Percentiles rank a stretch among this genome's conserved stretches.
Evolutionary conservation across 2,113 vertebrate genomes (phyloP).

Genomic region (Nanorana parkeri): DNA sequence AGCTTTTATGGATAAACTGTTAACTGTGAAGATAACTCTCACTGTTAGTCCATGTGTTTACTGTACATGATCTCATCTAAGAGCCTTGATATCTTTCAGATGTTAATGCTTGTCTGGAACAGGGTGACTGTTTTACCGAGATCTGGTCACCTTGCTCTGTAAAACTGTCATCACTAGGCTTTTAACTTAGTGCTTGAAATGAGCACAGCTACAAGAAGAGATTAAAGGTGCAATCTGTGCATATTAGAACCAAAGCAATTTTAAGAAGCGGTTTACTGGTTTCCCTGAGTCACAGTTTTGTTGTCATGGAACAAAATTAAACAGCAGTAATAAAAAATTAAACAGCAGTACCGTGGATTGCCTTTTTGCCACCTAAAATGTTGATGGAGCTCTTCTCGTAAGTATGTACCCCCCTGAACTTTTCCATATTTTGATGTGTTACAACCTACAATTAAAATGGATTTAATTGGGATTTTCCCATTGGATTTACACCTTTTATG

Average conservation of each 20-base stretch:
- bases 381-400: too few relatives aligned
- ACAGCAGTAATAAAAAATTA: not conserved
- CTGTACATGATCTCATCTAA: not conserved
- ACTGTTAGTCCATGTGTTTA: not conserved
- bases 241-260: not conserved
- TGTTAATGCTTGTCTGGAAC: conserved; percentile 8
- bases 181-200: conserved; percentile 2
- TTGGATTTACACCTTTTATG: too few relatives aligned
- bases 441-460: too few relatives aligned
- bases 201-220: not conserved
- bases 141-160: conserved; percentile 8
- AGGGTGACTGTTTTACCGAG: conserved; percentile 23
- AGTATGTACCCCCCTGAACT: too few relatives aligned
- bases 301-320: not conserved
- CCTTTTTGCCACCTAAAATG: too few relatives aligned
- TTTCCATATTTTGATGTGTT: too few relatives aligned
- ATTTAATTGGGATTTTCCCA: too few relatives aligned
- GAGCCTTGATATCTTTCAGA: conserved; percentile 17
- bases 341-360: not conserved
- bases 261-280: not conserved
- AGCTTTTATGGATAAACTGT: too few relatives aligned
- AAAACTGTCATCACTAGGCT: conserved; percentile 17
- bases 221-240: not conserved
- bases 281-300: not conserved
- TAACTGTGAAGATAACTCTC: too few relatives aligned